Evolutionary conservation across 2,888 invertebrate genomes (phyloP), one percentile per base, ranked within the genome.

Genomic region (Notodonta ziczac): DNA sequence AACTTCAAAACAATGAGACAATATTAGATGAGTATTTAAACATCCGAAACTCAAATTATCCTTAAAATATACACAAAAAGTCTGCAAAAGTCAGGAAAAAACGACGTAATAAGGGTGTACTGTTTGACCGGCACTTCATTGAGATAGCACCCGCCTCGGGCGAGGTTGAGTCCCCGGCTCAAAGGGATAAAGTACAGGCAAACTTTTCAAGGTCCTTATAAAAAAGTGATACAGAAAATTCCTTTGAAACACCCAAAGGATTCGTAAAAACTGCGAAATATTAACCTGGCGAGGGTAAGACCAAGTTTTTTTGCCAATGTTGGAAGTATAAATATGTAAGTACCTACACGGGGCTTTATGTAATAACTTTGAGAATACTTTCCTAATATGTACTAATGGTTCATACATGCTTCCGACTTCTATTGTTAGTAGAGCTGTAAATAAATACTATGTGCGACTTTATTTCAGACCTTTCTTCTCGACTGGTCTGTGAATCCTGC

Each of bases 141-240:
- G 59, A 60, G 46, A 40, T 40, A 24, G 57, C 35, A 39, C 58
- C 39, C 35, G 63, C 67, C 68, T 16, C 46, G 39, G 61, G 65
- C 76, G 48, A 62, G 64, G 66, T 63, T 66, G 50, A 56, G 63
- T 61, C 60, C 67, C 53, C 32, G 64, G 65, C 63, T 65, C 64
- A 68, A 74, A 76, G 61, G 63, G 59, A 65, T 68, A 56, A 56
- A 60, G 56, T n/a, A 55, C 42, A 68, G 52, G 60, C 57, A 59
- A 69, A 66, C 60, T 76, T 73, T 76, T 71, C 66, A 74, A 74
- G 66, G 65, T 71, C 52, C 54, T 57, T 62, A 65, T 65, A 66
- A 63, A 73, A 69, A 76, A 63, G 61, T 66, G 59, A 73, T 61
- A 57, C 48, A 62, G 58, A 53, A 65, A 52, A 71, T 65, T 73